Base-by-base conservation (phyloP, 2,888 invertebrate species). In the Hypselothyrea guttata region DNA sequence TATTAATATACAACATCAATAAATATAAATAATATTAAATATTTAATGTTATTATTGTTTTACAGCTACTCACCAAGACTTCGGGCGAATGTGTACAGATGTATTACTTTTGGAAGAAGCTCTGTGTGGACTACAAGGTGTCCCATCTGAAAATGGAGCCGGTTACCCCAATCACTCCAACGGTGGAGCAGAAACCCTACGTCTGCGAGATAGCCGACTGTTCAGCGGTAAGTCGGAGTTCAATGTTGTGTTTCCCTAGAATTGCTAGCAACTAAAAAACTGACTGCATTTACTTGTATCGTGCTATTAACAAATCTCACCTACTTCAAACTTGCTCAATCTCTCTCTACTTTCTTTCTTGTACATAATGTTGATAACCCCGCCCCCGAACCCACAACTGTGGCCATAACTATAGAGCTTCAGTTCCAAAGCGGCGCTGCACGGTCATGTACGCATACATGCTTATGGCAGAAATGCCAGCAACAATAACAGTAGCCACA, bases 51-150 rank as follows among this genome's bases (percentile, higher is more conserved):
- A 7, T 12, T 22, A n/a, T 8, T 1, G 4, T 8, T 3, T 58
- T 52, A 0, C 87, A 95, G 94, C 91, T 97, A 88, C 93, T 93
- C 86, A 94, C 95, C 44, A 98, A 98, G 92, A 93, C 94, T 70
- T 93, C 95, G 35, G 96, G 96, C 86, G 97, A 98, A 90, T 99
- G 99, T 91, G 93, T 98, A 86, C 97, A 98, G 91, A 98, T 99
- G 91, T 99, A 99, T 91, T 99, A 99, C 90, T 94, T 98, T 87
- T 99, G 99, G 99, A 99, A 99, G 91, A 98, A 98, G 90, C 94
- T 98, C 28, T 98, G 98, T 86, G 94, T 95, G 75, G 97, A 98
- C 90, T 97, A 97, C 91, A 95, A 95, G 90, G 93, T 93, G 52
- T 90, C 94, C 70, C 93, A 94, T 77, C 90, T 94, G 60, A 92